phyloP scores from a whole-genome alignment of 2,888 invertebrate genomes.

The Trachelus troglodyta region DNA sequence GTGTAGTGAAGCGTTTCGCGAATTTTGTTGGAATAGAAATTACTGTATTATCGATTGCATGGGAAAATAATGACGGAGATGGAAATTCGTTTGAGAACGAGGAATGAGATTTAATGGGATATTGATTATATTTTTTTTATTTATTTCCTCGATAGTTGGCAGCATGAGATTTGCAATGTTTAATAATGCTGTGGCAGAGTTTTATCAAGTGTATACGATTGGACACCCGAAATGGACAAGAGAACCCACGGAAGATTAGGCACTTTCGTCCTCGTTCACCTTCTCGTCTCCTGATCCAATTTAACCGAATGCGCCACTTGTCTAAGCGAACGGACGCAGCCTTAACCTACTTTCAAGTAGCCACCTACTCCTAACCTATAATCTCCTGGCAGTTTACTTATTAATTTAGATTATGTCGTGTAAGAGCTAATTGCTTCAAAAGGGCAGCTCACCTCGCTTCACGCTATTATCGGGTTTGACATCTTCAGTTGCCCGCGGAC shows the following conservation, averaged over 20 bases:
- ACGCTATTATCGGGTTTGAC: background rate
- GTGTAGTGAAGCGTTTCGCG: background rate
- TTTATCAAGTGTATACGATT: background rate
- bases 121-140: background rate
- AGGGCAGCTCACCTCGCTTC: conserved; percentile 7
- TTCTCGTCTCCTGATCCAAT: conserved; percentile 57
- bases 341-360: conserved; percentile 53
- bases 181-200: background rate
- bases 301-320: conserved; percentile 61
- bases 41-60: background rate
- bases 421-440: conserved; percentile 62
- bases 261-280: conserved; percentile 14
- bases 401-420: conserved; percentile 64
- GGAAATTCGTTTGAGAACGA: background rate
- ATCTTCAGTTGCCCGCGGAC: background rate
- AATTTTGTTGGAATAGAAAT: background rate
- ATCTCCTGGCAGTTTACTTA: conserved; percentile 62
- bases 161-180: background rate
- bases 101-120: background rate
- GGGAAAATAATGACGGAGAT: background rate
- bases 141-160: background rate
- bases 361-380: conserved; percentile 50
- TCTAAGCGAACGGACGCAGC: conserved; percentile 40
- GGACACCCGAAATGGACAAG: background rate
- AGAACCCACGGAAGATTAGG: conserved; percentile 23